Base-by-base conservation (phyloP, 2,113 vertebrate genomes). In the Eurypyga helias region DNA sequence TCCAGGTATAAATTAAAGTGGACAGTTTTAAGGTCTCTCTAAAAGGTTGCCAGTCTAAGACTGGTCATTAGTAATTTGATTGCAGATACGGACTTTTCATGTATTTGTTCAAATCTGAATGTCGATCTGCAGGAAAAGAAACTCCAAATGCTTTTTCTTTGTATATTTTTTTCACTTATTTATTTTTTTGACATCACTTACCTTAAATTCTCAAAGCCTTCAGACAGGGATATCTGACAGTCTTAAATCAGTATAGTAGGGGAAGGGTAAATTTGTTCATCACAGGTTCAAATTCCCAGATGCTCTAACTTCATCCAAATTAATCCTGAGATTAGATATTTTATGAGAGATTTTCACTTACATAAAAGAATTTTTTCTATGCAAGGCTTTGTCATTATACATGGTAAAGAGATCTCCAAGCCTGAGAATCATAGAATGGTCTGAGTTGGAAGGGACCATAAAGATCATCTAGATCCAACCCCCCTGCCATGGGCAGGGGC, bases 131-230 rank as follows among this genome's bases (percentile, higher is more conserved):
- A 89, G 17, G 31, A 9, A 10, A 72, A 7, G 6, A 88, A 67
- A 36, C 2, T 1, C 19, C 51, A 11, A 84, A 78, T 10, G 1
- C 1, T 54, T 83, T 48, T 54, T 38, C 24, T 62, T 43, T 3
- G 0, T 48, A 5, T 33, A 17, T 31, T 38, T 60, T 46, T 43
- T 61, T 14, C 1, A 7, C 25, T 72, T 28, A 23, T 46, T 5
- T 62, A 1, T 10, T 13, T 78, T 57, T 20, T 10, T 19, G 0
- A 1, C 3, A 60, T 36, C 7, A 6, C 4, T 91, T 64, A 7
- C 5, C 16, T 55, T 77, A 24, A 45, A 38, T 29, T 83, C 23
- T 52, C 7, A 33, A 10, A 79, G 6, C 10, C 14, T 87, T 67
- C 29, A 43, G 11, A 60, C 26, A 38, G 78, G 75, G 1, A 3